A percentile compares a stretch with the other conserved stretches of the same genome.
phyloP scores from a whole-genome alignment of 2,888 invertebrate genomes.

The Chloromyia formosa region DNA sequence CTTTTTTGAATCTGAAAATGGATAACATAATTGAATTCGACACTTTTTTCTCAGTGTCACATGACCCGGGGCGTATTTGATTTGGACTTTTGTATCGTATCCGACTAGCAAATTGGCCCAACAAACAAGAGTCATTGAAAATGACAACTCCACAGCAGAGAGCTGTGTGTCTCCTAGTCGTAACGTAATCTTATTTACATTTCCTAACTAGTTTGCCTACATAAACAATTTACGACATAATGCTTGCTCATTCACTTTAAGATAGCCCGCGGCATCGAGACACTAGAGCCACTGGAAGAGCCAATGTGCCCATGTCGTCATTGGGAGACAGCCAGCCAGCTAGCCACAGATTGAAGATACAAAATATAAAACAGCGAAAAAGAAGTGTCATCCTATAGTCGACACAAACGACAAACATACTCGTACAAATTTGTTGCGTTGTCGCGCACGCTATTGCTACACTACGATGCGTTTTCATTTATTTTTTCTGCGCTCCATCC shows the following conservation, averaged over 20 bases:
- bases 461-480: no score
- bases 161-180: not conserved
- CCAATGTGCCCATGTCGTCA: no score
- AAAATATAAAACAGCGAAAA: not conserved
- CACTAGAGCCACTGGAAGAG: no score
- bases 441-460: not conserved
- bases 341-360: no score
- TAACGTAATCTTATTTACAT: slow-evolving; percentile 36
- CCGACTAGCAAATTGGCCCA: no score
- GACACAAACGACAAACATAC: not conserved
- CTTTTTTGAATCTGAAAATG: not conserved
- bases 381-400: not conserved
- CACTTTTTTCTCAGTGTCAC: not conserved
- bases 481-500: not conserved
- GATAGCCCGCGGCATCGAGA: no score
- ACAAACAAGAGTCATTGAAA: no score
- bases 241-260: slow-evolving; percentile 9
- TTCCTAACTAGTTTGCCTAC: slow-evolving; percentile 41
- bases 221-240: slow-evolving; percentile 33
- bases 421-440: slow-evolving; percentile 1
- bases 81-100: no score
- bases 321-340: no score
- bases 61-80: no score
- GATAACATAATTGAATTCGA: not conserved
- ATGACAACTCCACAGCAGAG: no score